Conservation (phyloP, 2,113 vertebrate genomes). For the Piliocolobus tephrosceles region DNA sequence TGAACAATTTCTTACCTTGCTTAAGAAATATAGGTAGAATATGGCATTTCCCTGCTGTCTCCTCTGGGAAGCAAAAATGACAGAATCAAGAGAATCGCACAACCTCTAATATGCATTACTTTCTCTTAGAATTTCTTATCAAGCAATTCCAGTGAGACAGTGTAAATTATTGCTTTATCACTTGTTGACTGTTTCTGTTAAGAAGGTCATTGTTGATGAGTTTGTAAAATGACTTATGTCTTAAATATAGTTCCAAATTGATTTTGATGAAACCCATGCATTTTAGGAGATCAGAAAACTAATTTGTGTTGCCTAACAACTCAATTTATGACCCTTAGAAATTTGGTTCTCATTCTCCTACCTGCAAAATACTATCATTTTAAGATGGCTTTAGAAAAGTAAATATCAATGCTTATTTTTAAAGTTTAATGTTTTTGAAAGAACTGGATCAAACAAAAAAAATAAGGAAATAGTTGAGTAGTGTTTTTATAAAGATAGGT, state of each 20-base stretch:
- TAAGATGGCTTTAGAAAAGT: not conserved
- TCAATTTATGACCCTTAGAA: not conserved
- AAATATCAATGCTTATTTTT: not conserved
- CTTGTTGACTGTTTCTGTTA: not conserved
- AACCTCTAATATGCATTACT: not conserved
- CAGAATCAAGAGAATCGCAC: not conserved
- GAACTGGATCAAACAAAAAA: not conserved
- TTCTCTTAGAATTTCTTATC: not conserved
- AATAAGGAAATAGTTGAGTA: not conserved
- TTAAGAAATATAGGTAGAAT: not conserved
- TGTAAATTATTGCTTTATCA: not conserved
- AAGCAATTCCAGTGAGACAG: not conserved
- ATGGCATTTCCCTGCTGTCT: not conserved
- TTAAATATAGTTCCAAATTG: not conserved
- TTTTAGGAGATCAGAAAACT: not conserved
- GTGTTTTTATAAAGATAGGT: not conserved
- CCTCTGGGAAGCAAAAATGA: not conserved
- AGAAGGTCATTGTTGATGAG: not conserved
- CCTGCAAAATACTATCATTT: not conserved
- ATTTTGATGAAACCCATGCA: not conserved
- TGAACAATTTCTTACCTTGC: not conserved
- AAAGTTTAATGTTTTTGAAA: not conserved
- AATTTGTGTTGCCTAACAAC: not conserved
- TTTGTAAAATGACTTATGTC: not conserved
- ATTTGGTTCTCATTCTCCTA: not conserved